Conservation (phyloP, 2,888 invertebrate genomes). For the Atethmia centrago region DNA sequence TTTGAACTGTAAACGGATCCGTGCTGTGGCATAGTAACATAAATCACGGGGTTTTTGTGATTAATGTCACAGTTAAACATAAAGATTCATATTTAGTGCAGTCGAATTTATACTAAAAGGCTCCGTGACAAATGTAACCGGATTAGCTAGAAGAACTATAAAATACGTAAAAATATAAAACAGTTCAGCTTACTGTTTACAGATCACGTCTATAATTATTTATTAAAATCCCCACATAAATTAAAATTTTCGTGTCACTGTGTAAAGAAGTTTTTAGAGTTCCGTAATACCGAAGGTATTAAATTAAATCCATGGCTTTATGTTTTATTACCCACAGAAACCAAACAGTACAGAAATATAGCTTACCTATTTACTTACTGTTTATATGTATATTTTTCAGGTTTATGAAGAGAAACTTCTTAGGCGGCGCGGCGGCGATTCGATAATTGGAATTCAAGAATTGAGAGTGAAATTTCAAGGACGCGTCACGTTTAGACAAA, state of each 20-base stretch:
- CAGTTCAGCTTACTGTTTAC: conserved; percentile 86
- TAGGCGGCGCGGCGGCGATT: no score
- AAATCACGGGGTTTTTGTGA: conserved; percentile 88
- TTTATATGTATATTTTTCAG: neutral
- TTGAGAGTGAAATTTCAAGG: no score
- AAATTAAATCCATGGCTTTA: neutral
- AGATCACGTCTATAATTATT: conserved; percentile 84
- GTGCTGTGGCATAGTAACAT: conserved; percentile 76
- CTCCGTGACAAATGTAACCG: conserved; percentile 80
- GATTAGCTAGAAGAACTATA: conserved; percentile 77
- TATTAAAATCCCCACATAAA: conserved; percentile 87
- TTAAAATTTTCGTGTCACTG: conserved; percentile 71
- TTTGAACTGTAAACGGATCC: conserved; percentile 79
- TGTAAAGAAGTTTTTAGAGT: conserved; percentile 65
- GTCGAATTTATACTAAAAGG: conserved; percentile 72
- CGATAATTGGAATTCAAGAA: no score
- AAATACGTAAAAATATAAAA: conserved; percentile 82
- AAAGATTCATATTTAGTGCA: conserved; percentile 89
- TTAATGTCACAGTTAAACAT: conserved; percentile 88
- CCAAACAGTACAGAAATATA: neutral
- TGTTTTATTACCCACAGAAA: neutral
- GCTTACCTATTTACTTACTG: neutral
- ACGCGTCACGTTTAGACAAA: no score
- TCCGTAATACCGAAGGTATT: conserved; percentile 31
- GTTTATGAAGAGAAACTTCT: no score